Conservation (phyloP, 2,113 vertebrate species). For the Phocoena phocoena region DNA sequence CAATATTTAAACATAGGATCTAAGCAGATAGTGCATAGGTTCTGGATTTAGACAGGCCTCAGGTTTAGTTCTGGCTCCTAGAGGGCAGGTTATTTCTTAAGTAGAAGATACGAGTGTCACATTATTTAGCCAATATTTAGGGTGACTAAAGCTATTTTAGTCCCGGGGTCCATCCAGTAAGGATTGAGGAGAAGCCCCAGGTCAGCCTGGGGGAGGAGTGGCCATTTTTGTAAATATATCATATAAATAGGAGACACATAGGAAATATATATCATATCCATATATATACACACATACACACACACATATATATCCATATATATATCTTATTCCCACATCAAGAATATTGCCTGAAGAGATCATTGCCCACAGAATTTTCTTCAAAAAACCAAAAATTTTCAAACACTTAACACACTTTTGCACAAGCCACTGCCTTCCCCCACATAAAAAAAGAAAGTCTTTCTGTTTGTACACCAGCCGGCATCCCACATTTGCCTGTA, state of each 20-base stretch:
- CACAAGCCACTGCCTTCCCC: background rate
- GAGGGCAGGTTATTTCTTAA: background rate
- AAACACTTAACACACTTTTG: slow-evolving; percentile 31
- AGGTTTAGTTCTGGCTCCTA: background rate
- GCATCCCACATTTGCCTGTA: background rate
- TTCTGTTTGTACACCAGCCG: background rate
- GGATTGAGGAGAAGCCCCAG: background rate
- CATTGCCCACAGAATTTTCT: background rate
- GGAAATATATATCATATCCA: background rate
- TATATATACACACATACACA: background rate
- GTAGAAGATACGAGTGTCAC: background rate
- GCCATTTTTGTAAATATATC: background rate
- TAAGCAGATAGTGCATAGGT: background rate
- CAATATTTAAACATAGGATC: background rate
- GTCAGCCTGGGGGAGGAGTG: background rate
- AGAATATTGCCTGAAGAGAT: background rate
- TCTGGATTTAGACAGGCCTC: background rate
- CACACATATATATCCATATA: background rate
- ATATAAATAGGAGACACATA: background rate
- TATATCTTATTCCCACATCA: background rate
- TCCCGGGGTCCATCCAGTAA: fast-evolving
- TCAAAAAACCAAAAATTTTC: background rate
- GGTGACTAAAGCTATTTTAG: background rate
- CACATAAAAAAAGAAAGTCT: slow-evolving; percentile 52
- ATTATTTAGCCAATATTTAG: background rate